Base-by-base conservation (phyloP, 2,797 vertebrate species). In the Acipenser ruthenus region DNA sequence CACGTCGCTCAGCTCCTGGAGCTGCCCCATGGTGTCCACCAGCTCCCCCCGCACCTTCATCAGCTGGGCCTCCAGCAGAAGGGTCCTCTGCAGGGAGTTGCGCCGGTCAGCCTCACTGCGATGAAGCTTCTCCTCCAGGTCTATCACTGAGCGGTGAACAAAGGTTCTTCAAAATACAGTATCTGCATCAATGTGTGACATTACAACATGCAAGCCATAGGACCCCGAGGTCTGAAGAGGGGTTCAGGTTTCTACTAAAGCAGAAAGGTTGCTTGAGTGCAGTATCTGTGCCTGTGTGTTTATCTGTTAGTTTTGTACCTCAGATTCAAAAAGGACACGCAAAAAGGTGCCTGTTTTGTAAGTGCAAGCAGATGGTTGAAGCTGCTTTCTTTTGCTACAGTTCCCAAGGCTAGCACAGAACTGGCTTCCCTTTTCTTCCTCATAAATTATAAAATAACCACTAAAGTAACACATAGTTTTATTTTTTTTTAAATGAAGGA, bases 61-160 rank as follows among this genome's bases (percentile, higher is more conserved):
- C 78, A 97, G 90, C 73, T 96, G 91, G 76, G 84, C 85, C 82
- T 96, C 93, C 65, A 96, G 77, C 68, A 91, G 85, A 81, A 86
- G 89, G 10, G 82, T 88, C 84, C 93, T 92, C 78, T 95, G 91
- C 52, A 91, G 79, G 8, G 91, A 90, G 79, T 88, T 91, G 12
- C 88, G 87, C 64, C 91, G 79, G 72, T 92, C 78, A 56, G 79
- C 83, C 72, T 93, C 87, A 77, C 83, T 93, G 61, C 86, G 88
- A 71, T 93, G 87, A 49, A 97, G 84, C 67, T 90, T 91, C 63
- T 94, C 92, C 86, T 97, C 92, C 74, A 97, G 83, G 70, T 93
- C 87, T 68, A 89, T 86, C 75, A 92, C 94, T 99, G 64, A 37
- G 13, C 23, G 3, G 63, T 9, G 52, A 55, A 55, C 8, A 9